Evolutionary conservation across 2,113 vertebrate genomes (phyloP), one percentile per base, ranked within the genome.

Genomic region (Octodon degus): DNA sequence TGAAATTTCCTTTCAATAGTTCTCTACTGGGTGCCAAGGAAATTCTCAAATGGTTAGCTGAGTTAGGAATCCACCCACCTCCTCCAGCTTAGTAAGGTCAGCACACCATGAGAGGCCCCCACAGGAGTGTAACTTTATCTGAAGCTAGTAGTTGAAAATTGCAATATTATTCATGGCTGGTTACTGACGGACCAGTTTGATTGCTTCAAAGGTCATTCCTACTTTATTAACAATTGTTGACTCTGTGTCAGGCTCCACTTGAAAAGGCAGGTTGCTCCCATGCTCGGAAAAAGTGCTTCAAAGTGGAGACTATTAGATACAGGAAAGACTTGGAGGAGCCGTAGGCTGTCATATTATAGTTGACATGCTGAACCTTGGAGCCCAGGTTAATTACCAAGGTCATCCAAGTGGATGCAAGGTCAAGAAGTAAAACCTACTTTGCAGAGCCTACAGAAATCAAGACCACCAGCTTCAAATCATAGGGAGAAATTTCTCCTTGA

Each of bases 151-250:
- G 65, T 81, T 82, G 47, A 96, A 91, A 95, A 91, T 62, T 79
- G 76, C 62, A 97, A 76, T 83, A 94, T 96, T 98, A 94, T 96
- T 96, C 90, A 95, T 85, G 89, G 96, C 94, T 67, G 19, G 37
- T 91, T 91, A 93, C 76, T 70, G 94, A 89, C 40, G 67, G 68
- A 84, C 92, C 27, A 7, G 91, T 86, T 37, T 77, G 86, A 63
- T 58, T 60, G 93, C 95, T 93, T 95, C 92, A 97, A 96, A 95
- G 92, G 94, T 77, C 92, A 91, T 47, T 86, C 92, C 68, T 68
- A 67, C 79, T 91, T 97, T 93, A 96, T 97, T 84, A 96, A 91
- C 88, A 89, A 91, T 17, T 94, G 72, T 93, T 96, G 91, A 80
- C 68, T 62, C 58, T 47, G 47, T 0, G 17, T 0, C 17, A 37